These are phyloP conservation scores for Ochropacha duplaris DNA, from an alignment of 2,888 invertebrate species.

Conservation along the genomic window DNA sequence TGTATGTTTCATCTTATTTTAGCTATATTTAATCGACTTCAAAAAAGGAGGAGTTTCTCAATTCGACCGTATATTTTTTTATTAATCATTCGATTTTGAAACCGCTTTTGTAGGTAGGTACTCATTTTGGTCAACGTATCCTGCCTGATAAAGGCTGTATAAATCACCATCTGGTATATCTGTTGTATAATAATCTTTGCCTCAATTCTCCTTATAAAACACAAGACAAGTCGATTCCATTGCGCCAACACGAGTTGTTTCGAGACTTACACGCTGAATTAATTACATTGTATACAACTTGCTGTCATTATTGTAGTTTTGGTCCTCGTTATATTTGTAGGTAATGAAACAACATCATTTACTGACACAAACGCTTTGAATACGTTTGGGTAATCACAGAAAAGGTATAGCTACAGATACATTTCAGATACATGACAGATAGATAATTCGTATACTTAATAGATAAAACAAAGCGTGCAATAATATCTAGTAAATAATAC, in stretches of 20 bases:
- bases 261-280: constrained; percentile 45
- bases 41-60: no score
- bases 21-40: no score
- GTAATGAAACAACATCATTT: background rate
- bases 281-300: constrained; percentile 54
- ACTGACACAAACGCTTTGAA: background rate
- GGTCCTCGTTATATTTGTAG: background rate
- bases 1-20: no score
- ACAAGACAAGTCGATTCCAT: constrained; percentile 48
- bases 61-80: no score
- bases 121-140: background rate
- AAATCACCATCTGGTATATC: background rate
- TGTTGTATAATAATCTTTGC: background rate
- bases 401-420: background rate
- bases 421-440: no score
- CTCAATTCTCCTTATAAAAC: background rate
- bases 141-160: background rate
- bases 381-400: background rate
- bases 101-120: no score
- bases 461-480: no score
- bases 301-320: constrained; percentile 23
- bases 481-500: no score
- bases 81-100: no score
- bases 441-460: no score
- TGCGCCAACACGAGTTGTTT: constrained; percentile 50